Evolutionary conservation across 2,113 vertebrate genomes (phyloP).

Genomic region (Oryzias celebensis): DNA sequence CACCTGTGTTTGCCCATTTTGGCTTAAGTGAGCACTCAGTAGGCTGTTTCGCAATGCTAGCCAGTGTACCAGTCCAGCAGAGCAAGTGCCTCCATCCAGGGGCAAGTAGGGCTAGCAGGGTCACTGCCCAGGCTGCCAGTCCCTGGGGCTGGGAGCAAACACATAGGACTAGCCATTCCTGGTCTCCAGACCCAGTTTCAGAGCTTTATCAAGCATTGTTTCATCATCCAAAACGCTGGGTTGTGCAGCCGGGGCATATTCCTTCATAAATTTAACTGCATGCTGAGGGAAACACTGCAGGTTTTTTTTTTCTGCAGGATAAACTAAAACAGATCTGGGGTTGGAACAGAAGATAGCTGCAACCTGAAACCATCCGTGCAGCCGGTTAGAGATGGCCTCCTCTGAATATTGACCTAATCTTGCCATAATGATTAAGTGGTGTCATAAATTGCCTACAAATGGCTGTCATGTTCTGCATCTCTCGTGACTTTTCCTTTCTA

Average conservation of each 20-base stretch:
- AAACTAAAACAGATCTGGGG: not conserved
- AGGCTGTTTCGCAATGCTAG: no score
- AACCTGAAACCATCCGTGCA: constrained; percentile 12
- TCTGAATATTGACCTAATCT: constrained; percentile 32
- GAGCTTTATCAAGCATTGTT: no score
- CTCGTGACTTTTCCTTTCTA: constrained; percentile 32
- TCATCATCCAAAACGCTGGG: no score
- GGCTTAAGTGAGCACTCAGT: no score
- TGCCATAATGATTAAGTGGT: constrained; percentile 34
- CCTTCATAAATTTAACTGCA: constrained; percentile 7
- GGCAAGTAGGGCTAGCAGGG: no score
- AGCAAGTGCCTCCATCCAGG: no score
- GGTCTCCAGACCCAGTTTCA: no score
- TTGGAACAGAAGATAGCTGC: constrained; percentile 3
- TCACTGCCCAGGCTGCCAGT: no score
- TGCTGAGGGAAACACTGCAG: not conserved
- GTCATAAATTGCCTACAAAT: constrained; percentile 59
- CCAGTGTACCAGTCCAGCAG: no score
- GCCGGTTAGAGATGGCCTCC: constrained; percentile 8
- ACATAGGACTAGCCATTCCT: no score
- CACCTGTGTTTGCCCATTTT: no score
- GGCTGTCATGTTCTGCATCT: constrained; percentile 32
- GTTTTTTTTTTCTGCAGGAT: constrained; percentile 13
- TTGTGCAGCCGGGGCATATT: not conserved
- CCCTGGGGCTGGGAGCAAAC: no score